Base-by-base conservation (phyloP, 2,888 invertebrate species). In the Phaedon cochleariae region DNA sequence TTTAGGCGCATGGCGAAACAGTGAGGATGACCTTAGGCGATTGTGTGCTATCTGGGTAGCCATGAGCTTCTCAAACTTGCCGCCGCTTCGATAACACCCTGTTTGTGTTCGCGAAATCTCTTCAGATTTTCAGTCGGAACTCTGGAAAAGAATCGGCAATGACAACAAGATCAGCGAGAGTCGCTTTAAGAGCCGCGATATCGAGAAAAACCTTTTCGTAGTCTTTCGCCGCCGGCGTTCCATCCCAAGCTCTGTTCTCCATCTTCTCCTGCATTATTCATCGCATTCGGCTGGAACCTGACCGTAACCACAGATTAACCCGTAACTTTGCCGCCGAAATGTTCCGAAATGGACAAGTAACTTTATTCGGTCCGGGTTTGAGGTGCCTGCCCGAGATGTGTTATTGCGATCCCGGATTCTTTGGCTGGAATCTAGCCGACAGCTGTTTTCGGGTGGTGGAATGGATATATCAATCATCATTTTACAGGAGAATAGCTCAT, bases 241-340 rank as follows among this genome's bases (percentile, higher is more conserved):
- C 52, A 45, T 45, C 29, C 57, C 57, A 10, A 45, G 18, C 29
- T 9, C 10, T 34, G 46, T 58, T 62, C 53, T 62, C 59, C n/a
- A 45, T 45, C 41, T 41, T 71, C 70, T 60, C 70, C 67, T 80
- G 78, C 79, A 80, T 80, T 78, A 80, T 80, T 80, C 79, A 80
- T 79, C 71, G 65, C 62, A 67, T 70, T 69, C 72, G 75, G 70
- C 74, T 71, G 75, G 73, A 78, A 77, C 78, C 77, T 77, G 76
- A 77, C 76, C 76, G 77, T 76, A n/a, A n/a, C n/a, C n/a, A n/a
- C n/a, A n/a, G n/a, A n/a, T n/a, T n/a, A n/a, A n/a, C n/a, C n/a
- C n/a, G n/a, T n/a, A 75, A 76, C 74, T 75, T 74, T 71, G 71
- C 72, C 72, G 73, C 74, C 72, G 70, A 77, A 74, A 77, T 77